Base-by-base conservation (phyloP, 2,113 vertebrate genomes). In the Circaetus gallicus region DNA sequence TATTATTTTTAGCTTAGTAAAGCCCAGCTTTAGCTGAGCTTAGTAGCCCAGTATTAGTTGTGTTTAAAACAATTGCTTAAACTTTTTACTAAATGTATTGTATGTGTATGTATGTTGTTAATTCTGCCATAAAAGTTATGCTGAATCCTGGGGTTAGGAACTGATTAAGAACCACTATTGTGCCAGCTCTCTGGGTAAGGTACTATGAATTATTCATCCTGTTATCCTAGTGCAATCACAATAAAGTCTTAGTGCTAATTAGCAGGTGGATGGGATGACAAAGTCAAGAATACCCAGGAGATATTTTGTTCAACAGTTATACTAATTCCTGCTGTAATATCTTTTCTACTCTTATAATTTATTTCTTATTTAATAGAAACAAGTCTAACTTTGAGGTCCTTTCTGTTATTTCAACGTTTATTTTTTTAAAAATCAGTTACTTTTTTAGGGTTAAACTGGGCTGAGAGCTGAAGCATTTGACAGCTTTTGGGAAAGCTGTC, bases 181-280 rank as follows among this genome's bases (percentile, higher is more conserved):
- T 36, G 26, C 36, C 76, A 47, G 29, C 21, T 80, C 52, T 42
- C 58, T 85, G 74, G 22, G n/a, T 71, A 59, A 87, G 21, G 34
- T 38, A 18, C 43, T 58, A 69, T 88, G 82, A 92, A 93, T 95
- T 89, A 93, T 89, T 94, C 72, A 88, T 93, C 34, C 49, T 70
- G 63, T 47, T 95, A 67, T 52, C 69, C 52, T 21, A 7, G 7
- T 31, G n/a, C 58, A 88, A 83, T 86, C 95, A 86, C 71, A 91
- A 2, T 66, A 32, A 81, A 47, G 29, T 67, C 90, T 83, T 80
- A n/a, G 16, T 86, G 47, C 79, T 90, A 63, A 90, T 92, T 42
- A 83, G 85, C 59, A 90, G 34, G 42, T 78, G 74, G 70, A 62
- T 76, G 50, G 55, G 63, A 76, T 92, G 45, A 40, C 25, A 16